phyloP scores from a whole-genome alignment of 2,113 vertebrate genomes.

The Nerophis ophidion region DNA sequence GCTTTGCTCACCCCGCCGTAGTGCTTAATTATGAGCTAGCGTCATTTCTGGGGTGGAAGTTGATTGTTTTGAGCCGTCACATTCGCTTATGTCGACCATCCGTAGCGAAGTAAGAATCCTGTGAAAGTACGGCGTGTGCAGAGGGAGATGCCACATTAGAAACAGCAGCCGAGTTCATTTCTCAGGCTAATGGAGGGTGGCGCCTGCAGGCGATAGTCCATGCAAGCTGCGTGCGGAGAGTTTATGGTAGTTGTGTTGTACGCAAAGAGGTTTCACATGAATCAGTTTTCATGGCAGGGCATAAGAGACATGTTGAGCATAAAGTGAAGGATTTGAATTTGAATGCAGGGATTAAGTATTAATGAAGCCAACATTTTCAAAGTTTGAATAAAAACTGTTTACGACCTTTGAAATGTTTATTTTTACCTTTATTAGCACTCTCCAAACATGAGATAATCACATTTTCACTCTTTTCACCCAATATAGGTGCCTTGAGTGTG shows the following conservation, averaged over 20 bases:
- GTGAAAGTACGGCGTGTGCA: conserved; percentile 6
- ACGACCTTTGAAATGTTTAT: too few relatives aligned
- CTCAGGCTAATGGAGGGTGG: conserved; percentile 50
- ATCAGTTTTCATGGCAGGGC: too few relatives aligned
- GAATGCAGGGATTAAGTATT: too few relatives aligned
- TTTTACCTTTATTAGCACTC: too few relatives aligned
- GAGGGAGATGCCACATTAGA: conserved; percentile 15
- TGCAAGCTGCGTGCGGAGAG: conserved; percentile 10
- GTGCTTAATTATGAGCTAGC: conserved; percentile 47
- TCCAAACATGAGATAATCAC: too few relatives aligned
- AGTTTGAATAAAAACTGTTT: too few relatives aligned
- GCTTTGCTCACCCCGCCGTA: conserved; percentile 1
- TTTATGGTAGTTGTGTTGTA: conserved; percentile 26
- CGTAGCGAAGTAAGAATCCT: conserved; percentile 25
- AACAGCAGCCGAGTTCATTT: conserved; percentile 37
- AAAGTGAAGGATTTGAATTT: too few relatives aligned
- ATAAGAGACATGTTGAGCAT: too few relatives aligned
- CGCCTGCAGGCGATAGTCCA: conserved; percentile 31
- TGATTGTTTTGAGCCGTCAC: conserved; percentile 43
- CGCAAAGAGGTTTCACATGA: neutral
- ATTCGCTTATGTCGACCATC: conserved; percentile 37
- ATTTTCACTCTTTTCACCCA: too few relatives aligned
- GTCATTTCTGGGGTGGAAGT: conserved; percentile 21
- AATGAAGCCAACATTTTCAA: too few relatives aligned
- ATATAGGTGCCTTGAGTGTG: too few relatives aligned